Evolutionary conservation across 2,888 invertebrate genomes (phyloP), one percentile per base, ranked within the genome.

Genomic region (Eupeodes latifasciatus): DNA sequence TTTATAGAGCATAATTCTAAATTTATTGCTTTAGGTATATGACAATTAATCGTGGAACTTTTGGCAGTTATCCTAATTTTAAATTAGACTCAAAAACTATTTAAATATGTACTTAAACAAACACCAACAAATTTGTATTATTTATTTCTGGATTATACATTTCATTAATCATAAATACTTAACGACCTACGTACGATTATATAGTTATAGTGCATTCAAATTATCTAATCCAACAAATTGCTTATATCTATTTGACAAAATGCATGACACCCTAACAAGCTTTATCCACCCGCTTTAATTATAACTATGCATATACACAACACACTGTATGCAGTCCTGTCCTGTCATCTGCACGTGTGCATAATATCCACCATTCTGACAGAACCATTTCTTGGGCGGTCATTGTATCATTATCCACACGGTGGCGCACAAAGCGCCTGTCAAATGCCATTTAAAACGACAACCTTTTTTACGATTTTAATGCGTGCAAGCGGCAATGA

Each of bases 181-280:
- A 51, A 5, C n/a, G 27, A 19, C 66, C 34, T 40, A 7, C 27
- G 2, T 27, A 27, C 27, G 27, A 27, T 2, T 1, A 27, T 27
- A 27, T 27, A 27, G 0, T 3, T 3, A 27, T 12, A 14, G 4
- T 55, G 19, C 40, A 71, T 55, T 55, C 12, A 71, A 40, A 55
- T 57, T n/a, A 80, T 87, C 83, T 83, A 74, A 80, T 80, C 86
- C 57, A 66, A 76, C 76, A 80, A 87, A 83, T 87, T 84, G 84
- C 67, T 55, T 72, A 49, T 81, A 87, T 80, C 84, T 57, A 66
- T 77, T 51, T 83, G 87, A 84, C 87, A 83, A 87, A 87, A 78
- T 67, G 76, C 77, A 72, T 87, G 87, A 84, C 87, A 87, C 80
- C 72, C 76, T 55, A 77, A 87, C 87, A 84, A 77, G 66, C 53